Percentiles rank a stretch among this genome's conserved stretches.
Evolutionary conservation across 30 jellyfish, hydroid and myxozoan genomes (phyloP).

Genomic region (Mastigias papua): DNA sequence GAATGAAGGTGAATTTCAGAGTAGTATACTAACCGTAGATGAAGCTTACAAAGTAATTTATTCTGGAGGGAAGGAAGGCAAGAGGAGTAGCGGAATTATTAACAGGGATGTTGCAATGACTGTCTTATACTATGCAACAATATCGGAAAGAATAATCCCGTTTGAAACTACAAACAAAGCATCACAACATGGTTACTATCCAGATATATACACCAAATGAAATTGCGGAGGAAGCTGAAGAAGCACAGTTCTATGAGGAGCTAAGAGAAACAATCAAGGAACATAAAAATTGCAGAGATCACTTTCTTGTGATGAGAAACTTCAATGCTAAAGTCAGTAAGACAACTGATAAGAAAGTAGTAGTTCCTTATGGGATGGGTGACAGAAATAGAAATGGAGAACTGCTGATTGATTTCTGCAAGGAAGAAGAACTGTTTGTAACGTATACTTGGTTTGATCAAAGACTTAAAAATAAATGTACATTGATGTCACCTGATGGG

Average conservation of each 20-base stretch:
- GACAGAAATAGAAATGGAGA: constrained; percentile 1
- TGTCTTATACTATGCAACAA: not conserved
- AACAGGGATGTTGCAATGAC: not conserved
- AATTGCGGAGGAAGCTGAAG: not conserved
- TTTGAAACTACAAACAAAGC: constrained; percentile 9
- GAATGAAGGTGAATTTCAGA: constrained; percentile 20
- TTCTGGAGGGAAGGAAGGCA: constrained; percentile 15
- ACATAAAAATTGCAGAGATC: not conserved
- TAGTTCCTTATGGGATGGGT: not conserved
- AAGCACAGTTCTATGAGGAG: not conserved
- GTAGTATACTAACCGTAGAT: not conserved
- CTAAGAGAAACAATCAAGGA: not conserved
- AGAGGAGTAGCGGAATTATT: not conserved
- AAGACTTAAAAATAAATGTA: not conserved
- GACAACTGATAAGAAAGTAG: not conserved
- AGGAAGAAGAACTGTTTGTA: not conserved
- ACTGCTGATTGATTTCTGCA: constrained; percentile 12
- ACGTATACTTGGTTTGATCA: constrained; percentile 9
- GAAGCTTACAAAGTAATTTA: not conserved
- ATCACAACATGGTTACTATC: not conserved
- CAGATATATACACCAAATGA: not conserved
- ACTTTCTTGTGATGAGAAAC: constrained; percentile 3
- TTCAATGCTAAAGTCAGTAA: constrained; percentile 8
- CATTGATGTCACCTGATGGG: constrained; percentile 45
- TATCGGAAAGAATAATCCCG: not conserved